Evolutionary conservation across 2,888 invertebrate species (phyloP), one percentile per base, ranked within the genome.

Genomic region (Epinotia demarniana): DNA sequence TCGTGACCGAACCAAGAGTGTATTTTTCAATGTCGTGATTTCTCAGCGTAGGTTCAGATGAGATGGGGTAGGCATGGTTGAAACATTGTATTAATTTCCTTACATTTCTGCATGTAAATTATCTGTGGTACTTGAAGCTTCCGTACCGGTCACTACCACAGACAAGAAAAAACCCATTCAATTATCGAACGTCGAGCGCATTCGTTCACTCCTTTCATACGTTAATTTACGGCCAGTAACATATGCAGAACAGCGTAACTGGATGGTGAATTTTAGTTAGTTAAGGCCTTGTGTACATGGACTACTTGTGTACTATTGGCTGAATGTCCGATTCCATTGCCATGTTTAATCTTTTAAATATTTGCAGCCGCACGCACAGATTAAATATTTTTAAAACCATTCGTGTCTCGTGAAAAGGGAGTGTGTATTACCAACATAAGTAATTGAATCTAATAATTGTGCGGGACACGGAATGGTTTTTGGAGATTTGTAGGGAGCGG

Each of bases 101-200:
- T 39, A 39, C 39, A 39, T 39, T 39, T 39, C 39, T 39, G 39
- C 39, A 39, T 39, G 8, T 9, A 39, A 8, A 39, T n/a, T 27
- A 60, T 5, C 16, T 27, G n/a, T n/a, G 27, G n/a, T 61, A 16
- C 68, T 39, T 27, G 27, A 49, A 49, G 23, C 64, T 49, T 55
- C 49, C 49, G 27, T 55, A 33, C 16, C 61, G n/a, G n/a, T 57
- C 16, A 33, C 33, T 33, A 63, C 62, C 67, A 67, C 63, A 73
- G 60, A 70, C 58, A 60, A 69, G 46, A 18, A 75, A 46, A 69
- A 70, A 49, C 46, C 70, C 70, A 75, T 75, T 75, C 70, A 75
- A 70, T 75, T 66, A 71, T 66, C 75, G 75, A 75, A 75, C 64
- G 75, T 75, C 75, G n/a, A 70, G 71, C 75, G 60, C 74, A 75